phyloP scores from a whole-genome alignment of 2,113 vertebrate genomes.

The Onychostoma macrolepis region DNA sequence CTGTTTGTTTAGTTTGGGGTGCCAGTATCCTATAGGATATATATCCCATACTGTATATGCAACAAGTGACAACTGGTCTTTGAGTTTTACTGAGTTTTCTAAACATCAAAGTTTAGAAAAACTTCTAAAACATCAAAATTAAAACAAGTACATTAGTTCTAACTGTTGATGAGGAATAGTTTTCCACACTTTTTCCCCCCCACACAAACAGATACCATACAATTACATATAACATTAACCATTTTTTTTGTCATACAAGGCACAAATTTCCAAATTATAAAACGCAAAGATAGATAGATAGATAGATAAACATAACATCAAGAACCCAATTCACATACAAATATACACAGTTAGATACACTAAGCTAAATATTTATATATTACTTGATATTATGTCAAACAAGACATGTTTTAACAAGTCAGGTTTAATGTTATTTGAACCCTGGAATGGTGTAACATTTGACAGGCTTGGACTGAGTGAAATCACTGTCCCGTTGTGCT shows the following conservation, averaged over 20 bases:
- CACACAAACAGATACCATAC: too few relatives aligned
- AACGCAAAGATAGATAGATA: too few relatives aligned
- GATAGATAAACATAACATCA: not conserved
- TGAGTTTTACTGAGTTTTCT: not conserved
- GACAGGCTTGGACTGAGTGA: constrained; percentile 34
- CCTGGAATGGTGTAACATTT: not conserved
- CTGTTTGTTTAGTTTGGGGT: not conserved
- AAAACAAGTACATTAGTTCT: not conserved
- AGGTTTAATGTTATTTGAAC: not conserved
- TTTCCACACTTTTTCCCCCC: not conserved
- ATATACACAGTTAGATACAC: not conserved
- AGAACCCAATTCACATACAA: not conserved
- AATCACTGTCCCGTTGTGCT: constrained; percentile 55
- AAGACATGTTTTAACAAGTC: not conserved
- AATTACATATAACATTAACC: not conserved
- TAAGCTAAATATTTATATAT: not conserved
- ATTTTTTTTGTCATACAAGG: not conserved
- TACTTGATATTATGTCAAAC: not conserved
- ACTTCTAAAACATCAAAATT: not conserved
- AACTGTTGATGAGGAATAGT: not conserved
- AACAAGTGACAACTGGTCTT: not conserved
- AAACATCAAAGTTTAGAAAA: not conserved
- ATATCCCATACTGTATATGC: not conserved
- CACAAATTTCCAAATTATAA: not conserved
- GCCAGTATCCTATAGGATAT: not conserved